These are phyloP conservation scores for Agapetus fuscipes DNA, from an alignment of 2,888 invertebrate species.

Conservation along the genomic window DNA sequence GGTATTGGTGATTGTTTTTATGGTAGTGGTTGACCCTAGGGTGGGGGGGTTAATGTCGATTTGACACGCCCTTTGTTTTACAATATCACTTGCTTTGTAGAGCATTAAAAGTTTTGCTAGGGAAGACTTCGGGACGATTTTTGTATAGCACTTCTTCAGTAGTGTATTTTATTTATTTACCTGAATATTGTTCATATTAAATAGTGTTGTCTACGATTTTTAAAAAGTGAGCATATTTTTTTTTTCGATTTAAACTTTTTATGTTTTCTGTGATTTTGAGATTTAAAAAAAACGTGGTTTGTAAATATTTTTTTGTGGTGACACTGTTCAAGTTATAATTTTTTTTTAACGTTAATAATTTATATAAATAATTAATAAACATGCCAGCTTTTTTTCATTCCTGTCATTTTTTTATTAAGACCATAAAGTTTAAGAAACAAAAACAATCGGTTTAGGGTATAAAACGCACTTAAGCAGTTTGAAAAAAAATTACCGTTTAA, in stretches of 20 bases:
- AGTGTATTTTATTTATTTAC: not conserved
- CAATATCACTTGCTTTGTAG: constrained; percentile 20
- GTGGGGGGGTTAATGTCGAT: constrained; percentile 21
- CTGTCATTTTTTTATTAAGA: too few species aligned
- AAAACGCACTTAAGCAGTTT: too few species aligned
- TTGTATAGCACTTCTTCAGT: not conserved
- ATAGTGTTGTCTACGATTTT: too few species aligned
- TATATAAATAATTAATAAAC: too few species aligned
- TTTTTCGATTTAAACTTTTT: not conserved
- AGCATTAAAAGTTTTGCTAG: constrained; percentile 18
- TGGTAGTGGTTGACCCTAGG: constrained; percentile 1
- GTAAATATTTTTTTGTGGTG: too few species aligned
- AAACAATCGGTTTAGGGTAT: too few species aligned
- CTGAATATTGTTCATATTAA: constrained; percentile 14
- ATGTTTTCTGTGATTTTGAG: not conserved
- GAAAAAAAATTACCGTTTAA: too few species aligned
- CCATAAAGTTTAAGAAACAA: too few species aligned
- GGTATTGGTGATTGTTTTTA: constrained; percentile 6
- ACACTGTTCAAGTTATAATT: too few species aligned
- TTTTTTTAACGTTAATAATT: too few species aligned
- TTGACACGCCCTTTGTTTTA: constrained; percentile 22
- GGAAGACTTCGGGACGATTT: constrained; percentile 9
- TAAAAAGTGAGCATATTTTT: not conserved
- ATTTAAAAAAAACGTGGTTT: too few species aligned
- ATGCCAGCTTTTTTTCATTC: too few species aligned